A percentile compares a stretch with the other conserved stretches of the same genome.
These are phyloP conservation scores for Chaunax sp. DNA, from an alignment of 2,797 vertebrate species.

Conservation along the genomic window DNA sequence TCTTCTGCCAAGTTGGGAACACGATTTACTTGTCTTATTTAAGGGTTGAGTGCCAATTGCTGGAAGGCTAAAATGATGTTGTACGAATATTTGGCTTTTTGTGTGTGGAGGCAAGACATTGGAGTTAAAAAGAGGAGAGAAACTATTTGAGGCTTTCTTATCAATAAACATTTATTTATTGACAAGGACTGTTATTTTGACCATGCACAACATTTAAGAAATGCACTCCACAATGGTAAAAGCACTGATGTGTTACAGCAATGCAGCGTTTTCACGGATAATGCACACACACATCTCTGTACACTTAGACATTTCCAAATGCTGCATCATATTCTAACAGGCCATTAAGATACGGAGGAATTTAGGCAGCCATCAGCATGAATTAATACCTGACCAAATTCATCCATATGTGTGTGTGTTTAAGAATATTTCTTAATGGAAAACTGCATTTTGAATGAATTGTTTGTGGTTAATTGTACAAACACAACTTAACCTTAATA, in stretches of 20 bases:
- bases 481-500: conserved; percentile 20
- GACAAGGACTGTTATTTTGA: conserved; percentile 52
- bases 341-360: not conserved
- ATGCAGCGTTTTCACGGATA: conserved; percentile 37
- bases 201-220: conserved; percentile 52
- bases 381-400: conserved; percentile 18
- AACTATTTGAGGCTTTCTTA: conserved; percentile 43
- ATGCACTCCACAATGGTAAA: conserved; percentile 7
- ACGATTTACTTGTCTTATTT: conserved; percentile 21
- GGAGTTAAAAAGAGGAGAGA: conserved; percentile 7
- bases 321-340: conserved; percentile 16
- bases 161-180: conserved; percentile 83
- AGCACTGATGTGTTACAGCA: conserved; percentile 23
- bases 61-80: conserved; percentile 25
- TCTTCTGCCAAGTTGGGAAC: not conserved
- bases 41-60: not conserved
- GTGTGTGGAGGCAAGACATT: conserved; percentile 9
- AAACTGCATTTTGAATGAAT: not conserved
- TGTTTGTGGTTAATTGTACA: conserved; percentile 21
- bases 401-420: not conserved
- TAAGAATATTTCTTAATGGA: not conserved
- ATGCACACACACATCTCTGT: conserved; percentile 25
- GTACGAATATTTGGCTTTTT: conserved; percentile 32
- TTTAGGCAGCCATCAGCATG: conserved; percentile 8
- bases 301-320: conserved; percentile 35